These are phyloP conservation scores for Rhincodon typus DNA, from an alignment of 2,797 vertebrate species.

Conservation along the genomic window DNA sequence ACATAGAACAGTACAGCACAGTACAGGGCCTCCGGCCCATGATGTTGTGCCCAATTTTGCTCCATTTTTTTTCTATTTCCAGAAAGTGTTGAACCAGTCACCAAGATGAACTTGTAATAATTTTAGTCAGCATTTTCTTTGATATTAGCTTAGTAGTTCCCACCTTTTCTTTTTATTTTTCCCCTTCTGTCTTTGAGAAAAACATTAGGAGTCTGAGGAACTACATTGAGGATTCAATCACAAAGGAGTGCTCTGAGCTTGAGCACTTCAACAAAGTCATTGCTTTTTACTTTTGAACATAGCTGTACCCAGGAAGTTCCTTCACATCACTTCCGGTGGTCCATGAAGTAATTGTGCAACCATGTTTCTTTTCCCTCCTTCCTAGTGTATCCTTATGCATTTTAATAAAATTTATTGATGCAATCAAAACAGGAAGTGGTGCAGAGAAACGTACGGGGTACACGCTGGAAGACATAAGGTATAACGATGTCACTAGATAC, in stretches of 20 bases:
- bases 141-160: background rate
- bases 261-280: background rate
- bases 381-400: background rate
- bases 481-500: conserved; percentile 30
- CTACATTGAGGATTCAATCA: too few relatives aligned
- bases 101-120: background rate
- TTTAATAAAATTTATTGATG: conserved; percentile 25
- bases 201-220: background rate
- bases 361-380: background rate
- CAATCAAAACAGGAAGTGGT: conserved; percentile 37
- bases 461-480: conserved; percentile 29
- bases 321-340: conserved; percentile 22
- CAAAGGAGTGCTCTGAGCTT: background rate
- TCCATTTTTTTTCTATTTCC: too few relatives aligned
- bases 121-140: background rate
- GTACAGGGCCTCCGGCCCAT: too few relatives aligned
- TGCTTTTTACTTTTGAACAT: background rate
- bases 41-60: too few relatives aligned
- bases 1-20: too few relatives aligned
- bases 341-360: background rate
- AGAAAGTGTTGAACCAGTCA: background rate
- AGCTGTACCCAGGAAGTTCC: background rate
- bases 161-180: background rate
- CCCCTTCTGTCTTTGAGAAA: background rate
- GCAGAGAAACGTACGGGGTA: background rate